Conservation (phyloP, 2,797 vertebrate species). For the Bradypodion ventrale region DNA sequence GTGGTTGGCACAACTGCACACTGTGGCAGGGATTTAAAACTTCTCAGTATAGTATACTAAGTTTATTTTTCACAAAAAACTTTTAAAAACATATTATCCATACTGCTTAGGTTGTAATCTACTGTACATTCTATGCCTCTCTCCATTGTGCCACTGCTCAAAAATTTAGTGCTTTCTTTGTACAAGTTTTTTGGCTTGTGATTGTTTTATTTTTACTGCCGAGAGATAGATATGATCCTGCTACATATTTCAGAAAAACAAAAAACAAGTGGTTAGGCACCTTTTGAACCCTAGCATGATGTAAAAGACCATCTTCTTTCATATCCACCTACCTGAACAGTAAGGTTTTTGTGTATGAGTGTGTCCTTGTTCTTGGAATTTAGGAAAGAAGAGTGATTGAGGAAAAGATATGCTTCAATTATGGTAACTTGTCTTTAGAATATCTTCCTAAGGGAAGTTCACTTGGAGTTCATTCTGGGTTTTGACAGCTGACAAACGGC, state of each 20-base stretch:
- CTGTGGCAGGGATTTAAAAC: neutral
- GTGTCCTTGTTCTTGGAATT: neutral
- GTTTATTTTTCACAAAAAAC: too few relatives aligned
- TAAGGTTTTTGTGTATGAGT: neutral
- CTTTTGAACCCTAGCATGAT: neutral
- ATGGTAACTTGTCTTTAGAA: neutral
- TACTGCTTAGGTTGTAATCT: too few relatives aligned
- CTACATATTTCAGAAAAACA: neutral
- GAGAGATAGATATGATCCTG: neutral
- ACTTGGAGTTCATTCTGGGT: neutral
- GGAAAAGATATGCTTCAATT: neutral
- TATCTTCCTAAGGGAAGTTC: neutral
- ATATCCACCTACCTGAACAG: neutral
- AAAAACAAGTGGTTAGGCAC: neutral
- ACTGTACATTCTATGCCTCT: neutral
- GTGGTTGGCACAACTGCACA: neutral
- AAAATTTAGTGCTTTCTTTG: neutral
- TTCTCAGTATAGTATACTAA: too few relatives aligned
- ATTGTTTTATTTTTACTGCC: neutral
- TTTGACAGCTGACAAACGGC: neutral
- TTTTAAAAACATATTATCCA: too few relatives aligned
- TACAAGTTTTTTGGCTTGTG: neutral
- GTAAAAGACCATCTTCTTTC: too few relatives aligned
- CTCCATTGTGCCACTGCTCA: too few relatives aligned
- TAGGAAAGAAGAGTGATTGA: neutral